Conservation (phyloP, 2,797 vertebrate genomes). For the Lindbergichthys nudifrons region DNA sequence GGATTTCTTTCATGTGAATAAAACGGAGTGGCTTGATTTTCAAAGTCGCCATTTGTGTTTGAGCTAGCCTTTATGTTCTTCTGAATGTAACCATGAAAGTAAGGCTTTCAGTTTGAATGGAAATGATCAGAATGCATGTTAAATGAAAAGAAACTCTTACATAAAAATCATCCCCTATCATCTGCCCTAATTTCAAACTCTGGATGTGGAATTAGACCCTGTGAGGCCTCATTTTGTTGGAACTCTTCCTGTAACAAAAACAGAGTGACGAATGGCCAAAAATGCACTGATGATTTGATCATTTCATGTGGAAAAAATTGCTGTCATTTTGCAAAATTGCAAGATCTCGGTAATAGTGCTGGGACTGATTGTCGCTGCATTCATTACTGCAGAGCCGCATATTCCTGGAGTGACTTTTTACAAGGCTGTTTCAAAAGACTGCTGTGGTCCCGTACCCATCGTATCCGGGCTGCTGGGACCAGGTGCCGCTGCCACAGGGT, state of each 20-base stretch:
- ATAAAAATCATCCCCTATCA: slow-evolving; percentile 33
- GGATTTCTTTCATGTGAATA: slow-evolving; percentile 11
- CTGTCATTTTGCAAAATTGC: slow-evolving; percentile 68
- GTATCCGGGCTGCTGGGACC: slow-evolving; percentile 93
- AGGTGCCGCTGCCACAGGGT: slow-evolving; percentile 90
- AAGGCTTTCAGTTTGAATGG: slow-evolving; percentile 22
- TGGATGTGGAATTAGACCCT: slow-evolving; percentile 23
- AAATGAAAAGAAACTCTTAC: slow-evolving; percentile 16
- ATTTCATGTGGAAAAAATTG: slow-evolving; percentile 68
- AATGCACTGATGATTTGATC: slow-evolving; percentile 55
- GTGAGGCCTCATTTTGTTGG: slow-evolving; percentile 26
- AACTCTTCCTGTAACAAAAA: slow-evolving; percentile 30
- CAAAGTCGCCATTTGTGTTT: slow-evolving; percentile 22
- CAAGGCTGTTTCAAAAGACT: slow-evolving; percentile 18
- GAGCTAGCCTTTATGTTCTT: slow-evolving; percentile 25
- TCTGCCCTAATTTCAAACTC: slow-evolving; percentile 21
- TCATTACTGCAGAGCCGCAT: slow-evolving; percentile 43
- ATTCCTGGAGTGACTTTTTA: slow-evolving; percentile 21
- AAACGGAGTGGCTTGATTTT: slow-evolving; percentile 11
- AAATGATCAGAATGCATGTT: slow-evolving; percentile 36
- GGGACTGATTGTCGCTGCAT: slow-evolving; percentile 62
- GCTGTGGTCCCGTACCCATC: slow-evolving; percentile 85
- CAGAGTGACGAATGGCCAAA: slow-evolving; percentile 19
- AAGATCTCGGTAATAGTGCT: slow-evolving; percentile 53
- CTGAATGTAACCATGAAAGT: slow-evolving; percentile 25